Base-by-base conservation (phyloP, 1,140 invertebrate species). In the Hypsibius dujardini region DNA sequence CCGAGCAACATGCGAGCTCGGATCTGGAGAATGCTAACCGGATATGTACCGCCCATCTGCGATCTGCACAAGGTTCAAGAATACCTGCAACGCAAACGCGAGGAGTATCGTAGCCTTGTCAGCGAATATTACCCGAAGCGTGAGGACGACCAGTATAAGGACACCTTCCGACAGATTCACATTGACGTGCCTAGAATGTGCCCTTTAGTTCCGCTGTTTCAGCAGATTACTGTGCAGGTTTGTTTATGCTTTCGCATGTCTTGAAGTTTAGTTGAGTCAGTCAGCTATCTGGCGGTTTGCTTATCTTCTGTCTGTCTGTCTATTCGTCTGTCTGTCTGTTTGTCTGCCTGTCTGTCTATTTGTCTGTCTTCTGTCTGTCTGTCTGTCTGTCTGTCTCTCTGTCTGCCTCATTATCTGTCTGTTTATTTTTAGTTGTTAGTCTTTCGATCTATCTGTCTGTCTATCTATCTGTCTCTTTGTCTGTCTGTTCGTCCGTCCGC, bases 161-260 rank as follows among this genome's bases (percentile, higher is more conserved):
- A 96, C 77, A 98, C 92, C 59, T 96, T 95, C 82, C 84, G 91
- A 78, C 92, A 91, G 85, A 96, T 97, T 79, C 90, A 95, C 79
- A 97, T 96, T 77, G 93, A 96, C 82, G 92, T 96, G 77, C 93
- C 92, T 73, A 83, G 93, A 79, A 97, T 96, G 93, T 93, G 91
- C 79, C 92, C 93, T 1, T 82, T 92, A 73, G 89, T 95, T 74
- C 85, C 89, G 15, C 82, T 96, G 70, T 95, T 97, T 82, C 91
- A 96, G 82, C 92, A 95, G 80, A 84, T 85, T 76, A 85, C 87
- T 72, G 92, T 96, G 1, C 92, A 98, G 78, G 60, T 67, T 3
- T 70, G 62, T 75, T 70, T 7, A 56, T n/a, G 46, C 46, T 70
- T 72, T n/a, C n/a, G n/a, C n/a, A n/a, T n/a, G n/a, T n/a, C n/a